A percentile compares a stretch with the other conserved stretches of the same genome.
Evolutionary conservation across 2,797 vertebrate genomes (phyloP).

Genomic region (Sylvilagus floridanus): DNA sequence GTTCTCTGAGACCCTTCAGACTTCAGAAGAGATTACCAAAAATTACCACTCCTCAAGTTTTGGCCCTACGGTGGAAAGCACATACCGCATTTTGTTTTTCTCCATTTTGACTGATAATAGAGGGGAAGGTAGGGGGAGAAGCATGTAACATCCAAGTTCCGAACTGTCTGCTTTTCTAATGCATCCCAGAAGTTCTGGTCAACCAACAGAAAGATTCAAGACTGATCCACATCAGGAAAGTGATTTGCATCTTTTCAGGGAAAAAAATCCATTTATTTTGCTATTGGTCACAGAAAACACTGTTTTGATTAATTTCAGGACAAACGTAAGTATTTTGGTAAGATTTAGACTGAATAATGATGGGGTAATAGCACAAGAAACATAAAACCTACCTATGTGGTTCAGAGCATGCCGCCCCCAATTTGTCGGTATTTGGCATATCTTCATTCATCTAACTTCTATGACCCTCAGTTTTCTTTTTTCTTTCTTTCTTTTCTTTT

Average conservation of each 20-base stretch:
- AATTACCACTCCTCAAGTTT: slow-evolving; percentile 67
- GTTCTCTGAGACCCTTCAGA: slow-evolving; percentile 59
- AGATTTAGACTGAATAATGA: neutral
- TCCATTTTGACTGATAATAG: neutral
- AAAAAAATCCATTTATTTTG: neutral
- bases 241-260: neutral
- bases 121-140: neutral
- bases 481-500: no score
- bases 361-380: neutral
- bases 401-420: accelerated
- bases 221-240: neutral
- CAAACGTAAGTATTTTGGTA: neutral
- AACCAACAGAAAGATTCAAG: neutral
- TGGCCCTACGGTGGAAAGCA: slow-evolving; percentile 34
- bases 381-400: neutral
- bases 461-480: neutral
- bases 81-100: slow-evolving; percentile 40
- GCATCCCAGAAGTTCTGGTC: neutral
- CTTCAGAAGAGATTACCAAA: slow-evolving; percentile 72
- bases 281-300: neutral
- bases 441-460: neutral
- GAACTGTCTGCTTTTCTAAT: neutral
- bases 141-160: neutral
- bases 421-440: neutral
- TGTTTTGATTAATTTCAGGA: neutral